Base-by-base conservation (phyloP, 2,888 invertebrate species). In the Oxystoma pomonae region DNA sequence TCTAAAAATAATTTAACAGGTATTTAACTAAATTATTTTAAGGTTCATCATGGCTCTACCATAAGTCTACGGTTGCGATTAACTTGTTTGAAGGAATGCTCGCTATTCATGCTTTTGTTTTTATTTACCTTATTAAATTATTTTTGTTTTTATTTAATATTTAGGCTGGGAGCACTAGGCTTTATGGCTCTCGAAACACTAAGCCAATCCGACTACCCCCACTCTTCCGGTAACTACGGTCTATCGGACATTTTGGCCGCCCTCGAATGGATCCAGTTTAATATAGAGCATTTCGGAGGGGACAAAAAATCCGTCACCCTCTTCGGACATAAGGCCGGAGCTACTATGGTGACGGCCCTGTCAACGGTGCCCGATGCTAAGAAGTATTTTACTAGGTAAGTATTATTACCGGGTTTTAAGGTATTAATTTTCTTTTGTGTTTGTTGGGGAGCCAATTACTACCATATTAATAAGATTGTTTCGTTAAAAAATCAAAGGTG, bases 221-320 rank as follows among this genome's bases (percentile, higher is more conserved):
- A 83, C 21, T 88, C 89, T 0, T 92, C 93, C 0, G 94, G 94
- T 22, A 95, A 95, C 78, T 94, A 94, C 74, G 95, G 89, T 0
- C 83, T 94, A 0, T 90, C 90, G 1, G 95, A 95, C 75, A 86
- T 94, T 64, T 76, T 93, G 16, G 86, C 85, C 0, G 92, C 87
- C 0, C 81, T 95, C 17, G 83, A 87, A 64, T 95, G 94, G 94
- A 86, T 94, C 1, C 84, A 91, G 65, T 79, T 87, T 68, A 94
- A 95, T 76, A 92, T 94, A 56, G 87, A 86, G 62, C 86, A 92
- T 76, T 95, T 95, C 74, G 94, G 94, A 0, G 94, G 94, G 0
- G 89, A 94, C 76, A 85, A 87, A 0, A 81, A 84, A 0, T 84
- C 90, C 1, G 91, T 96, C 0, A 94, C 93, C 0, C 75, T 96